phyloP scores from a whole-genome alignment of 2,888 invertebrate species.

The Tiliacea citrago region DNA sequence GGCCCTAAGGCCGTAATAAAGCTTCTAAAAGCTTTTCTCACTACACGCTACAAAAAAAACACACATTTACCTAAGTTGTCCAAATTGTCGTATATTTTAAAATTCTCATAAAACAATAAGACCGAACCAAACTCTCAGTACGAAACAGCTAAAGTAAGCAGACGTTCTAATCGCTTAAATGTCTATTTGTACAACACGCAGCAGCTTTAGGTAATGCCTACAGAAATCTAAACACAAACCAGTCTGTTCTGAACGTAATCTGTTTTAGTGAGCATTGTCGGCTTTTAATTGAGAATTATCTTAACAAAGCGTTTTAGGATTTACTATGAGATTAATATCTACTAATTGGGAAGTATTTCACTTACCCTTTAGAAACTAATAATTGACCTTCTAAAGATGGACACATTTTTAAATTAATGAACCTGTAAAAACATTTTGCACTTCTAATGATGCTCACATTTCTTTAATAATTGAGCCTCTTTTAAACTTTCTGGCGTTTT shows the following conservation, averaged over 20 bases:
- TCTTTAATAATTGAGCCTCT: neutral
- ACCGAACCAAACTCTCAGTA: neutral
- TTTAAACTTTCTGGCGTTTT: neutral
- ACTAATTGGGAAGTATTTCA: neutral
- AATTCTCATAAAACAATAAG: conserved; percentile 4
- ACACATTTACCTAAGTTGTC: too few species aligned
- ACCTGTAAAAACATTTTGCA: neutral
- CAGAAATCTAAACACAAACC: conserved; percentile 36
- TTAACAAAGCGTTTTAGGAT: conserved; percentile 19
- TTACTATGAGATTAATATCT: conserved; percentile 3
- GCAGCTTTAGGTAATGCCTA: conserved; percentile 9
- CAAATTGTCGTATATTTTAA: too few species aligned
- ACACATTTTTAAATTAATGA: neutral
- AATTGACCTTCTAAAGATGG: neutral
- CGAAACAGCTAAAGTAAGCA: conserved; percentile 27
- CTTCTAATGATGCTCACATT: too few species aligned
- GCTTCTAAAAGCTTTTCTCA: too few species aligned
- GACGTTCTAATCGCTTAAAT: conserved; percentile 35
- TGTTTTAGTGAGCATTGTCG: conserved; percentile 7
- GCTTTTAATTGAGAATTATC: conserved; percentile 15
- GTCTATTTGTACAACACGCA: conserved; percentile 36
- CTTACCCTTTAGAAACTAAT: neutral
- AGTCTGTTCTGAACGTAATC: conserved; percentile 32
- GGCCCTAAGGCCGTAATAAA: too few species aligned
- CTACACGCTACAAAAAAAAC: too few species aligned